These are phyloP conservation scores for Chrysopa pallens DNA, from an alignment of 1,140 invertebrate species.

Conservation along the genomic window DNA sequence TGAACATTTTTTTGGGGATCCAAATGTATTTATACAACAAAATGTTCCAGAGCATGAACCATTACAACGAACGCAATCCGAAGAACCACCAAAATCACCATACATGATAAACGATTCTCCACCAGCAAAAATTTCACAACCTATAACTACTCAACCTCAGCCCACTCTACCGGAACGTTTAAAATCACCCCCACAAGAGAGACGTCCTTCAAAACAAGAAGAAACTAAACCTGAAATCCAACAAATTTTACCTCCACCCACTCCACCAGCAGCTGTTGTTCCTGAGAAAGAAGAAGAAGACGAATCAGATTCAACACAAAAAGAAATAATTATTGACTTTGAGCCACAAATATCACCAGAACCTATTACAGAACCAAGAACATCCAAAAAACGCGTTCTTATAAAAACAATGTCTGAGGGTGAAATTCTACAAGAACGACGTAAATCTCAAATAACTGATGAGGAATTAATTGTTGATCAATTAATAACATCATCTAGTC, in stretches of 20 bases:
- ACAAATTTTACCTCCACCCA: conserved; percentile 22
- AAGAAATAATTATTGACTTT: conserved; percentile 74
- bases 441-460: conserved; percentile 19
- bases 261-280: conserved; percentile 14
- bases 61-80: conserved; percentile 61
- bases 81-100: conserved; percentile 58
- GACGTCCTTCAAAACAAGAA: conserved; percentile 10
- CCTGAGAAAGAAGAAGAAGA: conserved; percentile 15
- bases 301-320: conserved; percentile 33
- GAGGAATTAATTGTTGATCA: conserved; percentile 26
- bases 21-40: conserved; percentile 3
- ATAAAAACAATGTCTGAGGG: conserved; percentile 66
- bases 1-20: conserved; percentile 8
- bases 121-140: background rate
- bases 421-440: conserved; percentile 50
- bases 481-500: conserved; percentile 31
- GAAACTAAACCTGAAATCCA: conserved; percentile 13
- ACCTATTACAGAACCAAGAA: conserved; percentile 15
- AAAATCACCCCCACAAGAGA: conserved; percentile 9
- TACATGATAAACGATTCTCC: conserved; percentile 31
- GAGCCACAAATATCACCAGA: conserved; percentile 49
- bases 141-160: background rate
- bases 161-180: conserved; percentile 7
- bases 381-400: conserved; percentile 33
- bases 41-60: conserved; percentile 42